Conservation (phyloP, 2,797 vertebrate species). For the Siniperca undulata region DNA sequence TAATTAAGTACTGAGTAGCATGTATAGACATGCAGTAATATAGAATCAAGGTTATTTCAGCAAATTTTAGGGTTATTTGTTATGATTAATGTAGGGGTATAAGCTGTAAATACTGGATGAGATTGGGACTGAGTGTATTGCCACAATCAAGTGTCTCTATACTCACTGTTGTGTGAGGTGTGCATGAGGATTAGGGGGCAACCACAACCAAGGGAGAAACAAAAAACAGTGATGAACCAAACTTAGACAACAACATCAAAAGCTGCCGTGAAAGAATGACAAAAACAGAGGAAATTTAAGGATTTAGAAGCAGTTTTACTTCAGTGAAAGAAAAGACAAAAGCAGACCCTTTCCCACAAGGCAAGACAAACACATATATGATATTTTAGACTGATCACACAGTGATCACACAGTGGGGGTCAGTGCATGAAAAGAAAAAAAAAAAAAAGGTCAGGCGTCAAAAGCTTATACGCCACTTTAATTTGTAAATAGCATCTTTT, state of each 20-base stretch:
- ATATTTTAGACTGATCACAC: neutral
- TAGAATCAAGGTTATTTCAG: neutral
- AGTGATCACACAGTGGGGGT: neutral
- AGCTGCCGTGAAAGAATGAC: slow-evolving; percentile 9
- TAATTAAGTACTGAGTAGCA: neutral
- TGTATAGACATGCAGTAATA: neutral
- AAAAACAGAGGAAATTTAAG: neutral
- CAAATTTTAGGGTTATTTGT: neutral
- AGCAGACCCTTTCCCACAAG: neutral
- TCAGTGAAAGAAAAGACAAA: slow-evolving; percentile 1
- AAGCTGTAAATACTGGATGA: neutral
- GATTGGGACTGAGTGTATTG: neutral
- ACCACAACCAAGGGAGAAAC: slow-evolving; percentile 11
- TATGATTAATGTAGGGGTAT: neutral
- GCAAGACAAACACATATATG: neutral
- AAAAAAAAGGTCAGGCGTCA: neutral
- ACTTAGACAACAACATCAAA: neutral
- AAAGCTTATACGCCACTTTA: neutral
- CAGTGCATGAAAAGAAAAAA: neutral
- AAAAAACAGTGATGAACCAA: slow-evolving; percentile 2
- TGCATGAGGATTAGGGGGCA: slow-evolving; percentile 23
- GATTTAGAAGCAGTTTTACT: slow-evolving; percentile 11
- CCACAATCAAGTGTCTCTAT: neutral
- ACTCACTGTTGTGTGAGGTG: slow-evolving; percentile 23
- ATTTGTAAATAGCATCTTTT: neutral